Evolutionary conservation across 2,113 vertebrate genomes (phyloP).

Genomic region (Trematomus loennbergii): DNA sequence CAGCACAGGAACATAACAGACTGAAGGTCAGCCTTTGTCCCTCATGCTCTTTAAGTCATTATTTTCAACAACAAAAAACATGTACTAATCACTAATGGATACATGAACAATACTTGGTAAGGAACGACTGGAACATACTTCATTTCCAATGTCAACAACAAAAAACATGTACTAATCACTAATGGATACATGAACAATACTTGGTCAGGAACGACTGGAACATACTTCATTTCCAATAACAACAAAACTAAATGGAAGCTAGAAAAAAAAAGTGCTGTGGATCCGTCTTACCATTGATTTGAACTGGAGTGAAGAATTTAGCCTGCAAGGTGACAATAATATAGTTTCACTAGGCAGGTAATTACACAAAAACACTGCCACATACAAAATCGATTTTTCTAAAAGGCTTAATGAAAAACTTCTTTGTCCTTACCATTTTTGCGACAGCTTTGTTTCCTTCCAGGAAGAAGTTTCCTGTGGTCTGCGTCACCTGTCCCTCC

Average conservation of each 20-base stretch:
- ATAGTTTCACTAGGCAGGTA: background rate
- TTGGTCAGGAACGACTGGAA: background rate
- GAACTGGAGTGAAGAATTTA: constrained; percentile 81
- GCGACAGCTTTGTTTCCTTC: constrained; percentile 14
- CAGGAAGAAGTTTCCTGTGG: constrained; percentile 56
- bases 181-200: background rate
- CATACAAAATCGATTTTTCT: background rate
- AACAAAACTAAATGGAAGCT: background rate
- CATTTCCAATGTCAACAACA: background rate
- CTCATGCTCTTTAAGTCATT: too few species aligned
- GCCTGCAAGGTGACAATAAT: constrained; percentile 63
- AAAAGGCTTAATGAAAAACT: background rate
- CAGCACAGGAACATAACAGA: background rate
- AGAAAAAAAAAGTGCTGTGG: background rate
- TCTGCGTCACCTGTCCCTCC: constrained; percentile 58
- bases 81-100: too few species aligned
- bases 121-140: background rate
- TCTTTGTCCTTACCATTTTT: constrained; percentile 69
- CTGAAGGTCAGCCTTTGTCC: background rate
- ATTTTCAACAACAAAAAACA: too few species aligned
- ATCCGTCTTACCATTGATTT: constrained; percentile 79
- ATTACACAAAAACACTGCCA: background rate
- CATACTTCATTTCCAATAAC: background rate
- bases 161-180: too few species aligned
- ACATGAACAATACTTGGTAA: background rate